These are phyloP conservation scores for Lycaon pictus DNA, from an alignment of 2,113 vertebrate species.

Conservation along the genomic window DNA sequence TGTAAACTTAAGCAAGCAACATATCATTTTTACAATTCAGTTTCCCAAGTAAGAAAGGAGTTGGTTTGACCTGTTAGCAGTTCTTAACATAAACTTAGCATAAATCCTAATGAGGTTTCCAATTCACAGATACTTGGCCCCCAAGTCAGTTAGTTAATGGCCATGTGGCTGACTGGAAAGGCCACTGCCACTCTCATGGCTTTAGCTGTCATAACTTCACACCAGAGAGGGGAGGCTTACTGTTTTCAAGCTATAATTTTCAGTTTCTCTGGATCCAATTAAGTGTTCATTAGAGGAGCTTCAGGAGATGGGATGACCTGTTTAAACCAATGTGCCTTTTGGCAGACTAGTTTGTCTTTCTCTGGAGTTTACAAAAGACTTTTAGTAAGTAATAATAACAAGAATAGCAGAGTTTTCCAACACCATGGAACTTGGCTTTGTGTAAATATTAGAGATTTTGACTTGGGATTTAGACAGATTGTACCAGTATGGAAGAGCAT, in stretches of 20 bases:
- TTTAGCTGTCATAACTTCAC: not conserved
- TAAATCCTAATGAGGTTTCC: not conserved
- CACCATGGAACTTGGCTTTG: not conserved
- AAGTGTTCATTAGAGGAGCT: not conserved
- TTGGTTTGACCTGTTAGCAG: not conserved
- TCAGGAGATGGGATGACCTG: not conserved
- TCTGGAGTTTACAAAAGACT: not conserved
- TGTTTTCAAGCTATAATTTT: not conserved
- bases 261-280: not conserved
- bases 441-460: not conserved
- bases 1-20: not conserved
- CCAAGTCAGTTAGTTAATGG: not conserved
- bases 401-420: not conserved
- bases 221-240: not conserved
- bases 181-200: not conserved
- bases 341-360: not conserved
- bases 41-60: not conserved
- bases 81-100: conserved; percentile 27
- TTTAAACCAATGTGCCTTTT: not conserved
- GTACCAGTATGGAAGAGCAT: not conserved
- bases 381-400: not conserved
- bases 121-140: not conserved
- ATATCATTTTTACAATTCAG: not conserved
- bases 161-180: not conserved
- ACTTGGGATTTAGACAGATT: not conserved